phyloP scores from a whole-genome alignment of 2,888 invertebrate species.

The Cylloceria caligata region DNA sequence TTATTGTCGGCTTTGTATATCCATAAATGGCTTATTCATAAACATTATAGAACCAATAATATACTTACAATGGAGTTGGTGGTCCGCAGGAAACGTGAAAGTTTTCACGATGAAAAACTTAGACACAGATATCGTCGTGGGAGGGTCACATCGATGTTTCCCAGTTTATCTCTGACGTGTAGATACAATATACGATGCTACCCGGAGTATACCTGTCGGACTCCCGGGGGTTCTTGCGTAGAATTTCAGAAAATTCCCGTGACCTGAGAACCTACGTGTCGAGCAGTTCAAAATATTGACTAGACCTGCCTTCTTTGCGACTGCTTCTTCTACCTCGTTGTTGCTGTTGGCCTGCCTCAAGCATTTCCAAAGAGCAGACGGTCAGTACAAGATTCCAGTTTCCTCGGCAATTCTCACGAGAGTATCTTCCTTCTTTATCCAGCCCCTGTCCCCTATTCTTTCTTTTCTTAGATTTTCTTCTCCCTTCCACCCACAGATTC shows the following conservation, averaged over 20 bases:
- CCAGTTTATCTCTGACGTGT: conserved; percentile 21
- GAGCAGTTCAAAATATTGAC: conserved; percentile 75
- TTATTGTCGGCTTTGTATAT: not conserved
- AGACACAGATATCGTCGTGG: conserved; percentile 29
- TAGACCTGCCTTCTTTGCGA: conserved; percentile 51
- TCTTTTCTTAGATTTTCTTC: conserved; percentile 7
- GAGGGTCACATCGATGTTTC: conserved; percentile 35
- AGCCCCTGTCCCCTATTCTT: not conserved
- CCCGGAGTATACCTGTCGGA: conserved; percentile 69
- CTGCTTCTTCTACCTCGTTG: conserved; percentile 58
- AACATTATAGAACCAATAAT: conserved; percentile 46
- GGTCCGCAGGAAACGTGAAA: conserved; percentile 32
- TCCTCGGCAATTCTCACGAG: conserved; percentile 51
- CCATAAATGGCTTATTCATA: conserved; percentile 35
- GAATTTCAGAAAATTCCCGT: conserved; percentile 68
- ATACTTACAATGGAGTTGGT: conserved; percentile 8
- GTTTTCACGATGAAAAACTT: conserved; percentile 33
- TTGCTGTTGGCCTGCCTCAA: conserved; percentile 42
- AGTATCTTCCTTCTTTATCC: conserved; percentile 13
- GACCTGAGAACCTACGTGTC: conserved; percentile 71
- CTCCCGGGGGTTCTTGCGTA: conserved; percentile 61
- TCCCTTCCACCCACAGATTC: not conserved
- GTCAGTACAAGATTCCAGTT: conserved; percentile 50
- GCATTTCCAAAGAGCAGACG: conserved; percentile 38
- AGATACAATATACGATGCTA: conserved; percentile 27